Evolutionary conservation across 1,140 invertebrate genomes (phyloP).

Genomic region (Chlorops oryzae): DNA sequence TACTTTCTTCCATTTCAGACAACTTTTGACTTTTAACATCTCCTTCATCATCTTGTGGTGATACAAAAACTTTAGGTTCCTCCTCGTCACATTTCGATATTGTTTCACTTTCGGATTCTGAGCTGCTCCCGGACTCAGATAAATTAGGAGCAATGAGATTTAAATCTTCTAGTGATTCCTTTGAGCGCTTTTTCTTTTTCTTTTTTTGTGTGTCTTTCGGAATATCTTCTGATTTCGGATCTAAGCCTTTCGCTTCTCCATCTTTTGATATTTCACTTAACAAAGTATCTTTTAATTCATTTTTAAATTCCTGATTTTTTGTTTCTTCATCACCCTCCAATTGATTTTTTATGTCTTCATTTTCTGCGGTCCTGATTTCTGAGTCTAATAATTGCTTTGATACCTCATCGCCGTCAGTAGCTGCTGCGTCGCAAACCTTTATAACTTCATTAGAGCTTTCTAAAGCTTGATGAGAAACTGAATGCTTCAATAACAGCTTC

Average conservation of each 20-base stretch:
- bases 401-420: too few species aligned
- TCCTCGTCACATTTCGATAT: slow-evolving; percentile 15
- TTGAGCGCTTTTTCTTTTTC: slow-evolving; percentile 54
- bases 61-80: slow-evolving; percentile 34
- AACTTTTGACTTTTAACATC: slow-evolving; percentile 17
- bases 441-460: too few species aligned
- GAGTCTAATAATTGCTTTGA: background rate
- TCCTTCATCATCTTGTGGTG: slow-evolving; percentile 28
- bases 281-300: slow-evolving; percentile 8
- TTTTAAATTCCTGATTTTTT: background rate
- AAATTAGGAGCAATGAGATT: slow-evolving; percentile 75
- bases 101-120: slow-evolving; percentile 28
- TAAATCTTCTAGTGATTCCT: slow-evolving; percentile 54
- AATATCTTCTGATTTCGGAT: slow-evolving; percentile 25
- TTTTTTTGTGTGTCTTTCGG: slow-evolving; percentile 57
- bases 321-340: background rate
- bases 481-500: slow-evolving; percentile 67
- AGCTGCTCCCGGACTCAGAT: slow-evolving; percentile 70
- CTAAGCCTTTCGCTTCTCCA: slow-evolving; percentile 10
- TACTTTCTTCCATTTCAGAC: slow-evolving; percentile 19
- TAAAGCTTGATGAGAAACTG: slow-evolving; percentile 50
- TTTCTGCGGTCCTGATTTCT: background rate
- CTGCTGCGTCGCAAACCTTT: too few species aligned
- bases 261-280: slow-evolving; percentile 35
- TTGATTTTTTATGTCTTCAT: slow-evolving; percentile 15